These are phyloP conservation scores for Ispidina lecontei DNA, from an alignment of 2,797 vertebrate genomes.

Conservation along the genomic window DNA sequence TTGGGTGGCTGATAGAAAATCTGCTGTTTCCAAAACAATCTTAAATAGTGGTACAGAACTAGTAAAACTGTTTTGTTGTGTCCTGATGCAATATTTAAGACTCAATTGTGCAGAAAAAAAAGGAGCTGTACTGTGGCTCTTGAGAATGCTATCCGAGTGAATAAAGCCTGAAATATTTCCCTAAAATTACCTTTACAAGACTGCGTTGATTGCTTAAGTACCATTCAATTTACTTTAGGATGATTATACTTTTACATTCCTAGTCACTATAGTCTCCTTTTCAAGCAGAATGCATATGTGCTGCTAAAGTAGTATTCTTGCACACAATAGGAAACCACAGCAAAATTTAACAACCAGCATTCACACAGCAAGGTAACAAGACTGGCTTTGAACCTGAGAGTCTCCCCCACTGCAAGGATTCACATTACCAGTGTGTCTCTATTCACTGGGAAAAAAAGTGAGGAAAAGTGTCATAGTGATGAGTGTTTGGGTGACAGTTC, in stretches of 20 bases:
- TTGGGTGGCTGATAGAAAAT: constrained; percentile 5
- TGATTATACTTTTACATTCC: constrained; percentile 56
- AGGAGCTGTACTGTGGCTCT: constrained; percentile 11
- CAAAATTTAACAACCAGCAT: constrained; percentile 40
- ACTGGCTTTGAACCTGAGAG: constrained; percentile 38
- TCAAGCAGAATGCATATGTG: not conserved
- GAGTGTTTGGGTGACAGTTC: constrained; percentile 42
- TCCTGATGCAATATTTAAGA: constrained; percentile 45
- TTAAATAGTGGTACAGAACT: not conserved
- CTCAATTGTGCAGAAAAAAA: constrained; percentile 43
- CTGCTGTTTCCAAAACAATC: constrained; percentile 21
- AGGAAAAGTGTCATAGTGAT: constrained; percentile 29
- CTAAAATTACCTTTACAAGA: constrained; percentile 48
- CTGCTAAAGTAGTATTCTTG: constrained; percentile 44
- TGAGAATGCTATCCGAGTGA: constrained; percentile 31
- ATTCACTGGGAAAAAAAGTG: constrained; percentile 27
- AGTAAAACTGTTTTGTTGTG: not conserved
- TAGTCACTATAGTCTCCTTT: constrained; percentile 7
- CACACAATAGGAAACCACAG: constrained; percentile 36
- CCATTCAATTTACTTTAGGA: constrained; percentile 33
- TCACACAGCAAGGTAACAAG: constrained; percentile 47
- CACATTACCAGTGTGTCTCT: constrained; percentile 5
- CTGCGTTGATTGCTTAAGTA: constrained; percentile 57
- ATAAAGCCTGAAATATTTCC: constrained; percentile 54
- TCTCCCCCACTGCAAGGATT: constrained; percentile 47